Evolutionary conservation across 2,113 vertebrate species (phyloP), one percentile per base, ranked within the genome.

Genomic region (Lanius ludovicianus): DNA sequence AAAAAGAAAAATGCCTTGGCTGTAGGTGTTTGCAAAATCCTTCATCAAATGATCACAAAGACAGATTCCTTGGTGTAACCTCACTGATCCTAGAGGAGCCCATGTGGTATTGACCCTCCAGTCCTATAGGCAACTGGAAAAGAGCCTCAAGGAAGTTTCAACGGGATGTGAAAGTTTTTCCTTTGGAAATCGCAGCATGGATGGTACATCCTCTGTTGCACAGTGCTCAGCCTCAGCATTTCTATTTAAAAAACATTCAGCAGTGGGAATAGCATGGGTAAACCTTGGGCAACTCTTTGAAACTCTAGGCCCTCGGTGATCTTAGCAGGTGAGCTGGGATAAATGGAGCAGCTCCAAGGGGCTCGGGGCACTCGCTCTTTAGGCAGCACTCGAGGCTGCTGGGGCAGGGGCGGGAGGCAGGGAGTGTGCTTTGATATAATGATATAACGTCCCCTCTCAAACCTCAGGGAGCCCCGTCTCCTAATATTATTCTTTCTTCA

Each of bases 301-400:
- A 97, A 84, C 70, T 75, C 57, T 44, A 92, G 73, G 70, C 85
- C 70, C 65, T 87, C 37, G 89, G 96, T 91, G 94, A 76, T 94
- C 96, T 89, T 97, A 89, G 97, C 95, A 96, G 96, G 92, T 97
- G 94, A 97, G 94, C 95, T 81, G 83, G 91, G 92, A 94, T 94
- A 83, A 97, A 88, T 85, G 5, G 47, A 92, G 84, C 80, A 65
- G 75, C 89, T 92, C 91, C 2, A 10, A 33, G 60, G 82, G 81
- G 57, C 89, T 5, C 4, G 63, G 81, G 84, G 76, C 84, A 24
- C 78, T 90, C 2, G 1, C 42, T 67, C 59, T 85, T 94, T 33
- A 64, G 92, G 95, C 53, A 87, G 56, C 91, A 19, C 84, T 22
- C 12, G 6, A 73, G 91, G 57, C 69, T 67, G 89, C 84, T 56